These are phyloP conservation scores for Drosophila putrida DNA, from an alignment of 2,888 invertebrate species.

Conservation along the genomic window DNA sequence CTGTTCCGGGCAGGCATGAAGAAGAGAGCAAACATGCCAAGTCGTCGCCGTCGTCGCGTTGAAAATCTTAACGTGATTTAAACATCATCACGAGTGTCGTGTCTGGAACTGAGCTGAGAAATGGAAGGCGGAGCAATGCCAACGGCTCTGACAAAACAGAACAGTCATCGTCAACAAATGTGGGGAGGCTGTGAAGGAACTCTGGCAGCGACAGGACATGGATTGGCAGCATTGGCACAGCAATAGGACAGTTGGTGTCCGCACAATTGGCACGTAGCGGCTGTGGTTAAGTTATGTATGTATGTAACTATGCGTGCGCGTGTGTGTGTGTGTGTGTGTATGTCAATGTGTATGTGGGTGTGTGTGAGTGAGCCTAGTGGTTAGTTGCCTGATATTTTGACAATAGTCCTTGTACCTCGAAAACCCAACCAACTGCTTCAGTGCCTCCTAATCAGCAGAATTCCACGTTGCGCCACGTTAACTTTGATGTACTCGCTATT, in stretches of 20 bases:
- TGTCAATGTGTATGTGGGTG: too few relatives aligned
- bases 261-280: constrained; percentile 68
- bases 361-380: constrained; percentile 18
- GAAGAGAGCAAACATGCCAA: constrained; percentile 60
- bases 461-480: constrained; percentile 34
- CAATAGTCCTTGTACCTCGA: constrained; percentile 47
- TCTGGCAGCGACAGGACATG: constrained; percentile 10
- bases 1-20: constrained; percentile 9
- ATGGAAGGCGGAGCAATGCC: constrained; percentile 10
- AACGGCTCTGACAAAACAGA: constrained; percentile 23
- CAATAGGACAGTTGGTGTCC: constrained; percentile 50
- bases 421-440: constrained; percentile 56
- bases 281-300: constrained; percentile 24
- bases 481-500: constrained; percentile 60
- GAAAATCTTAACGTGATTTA: constrained; percentile 76
- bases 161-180: constrained; percentile 31
- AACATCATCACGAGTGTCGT: constrained; percentile 53
- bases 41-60: constrained; percentile 51
- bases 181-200: constrained; percentile 20
- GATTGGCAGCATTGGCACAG: constrained; percentile 3
- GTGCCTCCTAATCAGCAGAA: constrained; percentile 57
- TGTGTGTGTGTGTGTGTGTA: constrained; percentile 5
- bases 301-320: neutral
- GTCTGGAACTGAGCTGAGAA: constrained; percentile 30
- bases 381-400: constrained; percentile 57